A percentile compares a stretch with the other conserved stretches of the same genome.
Evolutionary conservation across 2,888 invertebrate genomes (phyloP).

Genomic region (Muscina levida): DNA sequence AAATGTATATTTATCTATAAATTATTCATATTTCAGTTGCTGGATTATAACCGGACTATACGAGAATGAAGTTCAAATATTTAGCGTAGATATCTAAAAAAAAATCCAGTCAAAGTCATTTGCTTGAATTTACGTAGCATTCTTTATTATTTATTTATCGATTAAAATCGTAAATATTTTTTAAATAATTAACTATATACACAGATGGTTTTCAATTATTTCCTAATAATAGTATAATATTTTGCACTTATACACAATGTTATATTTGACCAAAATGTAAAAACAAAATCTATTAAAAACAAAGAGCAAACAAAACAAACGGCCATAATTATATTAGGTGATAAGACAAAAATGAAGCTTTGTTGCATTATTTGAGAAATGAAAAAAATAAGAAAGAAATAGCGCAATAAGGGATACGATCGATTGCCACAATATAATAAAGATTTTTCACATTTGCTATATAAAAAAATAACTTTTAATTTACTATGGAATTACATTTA

Average conservation of each 20-base stretch:
- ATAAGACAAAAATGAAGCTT: too few species aligned
- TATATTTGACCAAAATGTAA: constrained; percentile 30
- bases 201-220: constrained; percentile 9
- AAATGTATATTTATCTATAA: constrained; percentile 16
- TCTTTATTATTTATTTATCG: constrained; percentile 27
- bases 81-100: constrained; percentile 68
- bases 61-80: constrained; percentile 77
- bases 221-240: constrained; percentile 23
- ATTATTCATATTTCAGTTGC: constrained; percentile 69
- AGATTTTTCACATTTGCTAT: neutral
- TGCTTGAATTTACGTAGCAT: too few species aligned
- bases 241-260: constrained; percentile 35
- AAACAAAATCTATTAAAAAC: neutral
- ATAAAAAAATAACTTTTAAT: constrained; percentile 24
- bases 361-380: constrained; percentile 1
- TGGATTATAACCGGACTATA: constrained; percentile 78
- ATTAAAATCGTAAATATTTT: constrained; percentile 18
- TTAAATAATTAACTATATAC: constrained; percentile 38
- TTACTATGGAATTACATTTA: constrained; percentile 41
- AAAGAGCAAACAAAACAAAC: constrained; percentile 6
- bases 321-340: neutral
- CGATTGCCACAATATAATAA: neutral
- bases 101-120: too few species aligned
- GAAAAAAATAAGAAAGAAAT: neutral
- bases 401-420: neutral